phyloP scores from a whole-genome alignment of 2,797 vertebrate genomes.

The Trichosurus vulpecula region DNA sequence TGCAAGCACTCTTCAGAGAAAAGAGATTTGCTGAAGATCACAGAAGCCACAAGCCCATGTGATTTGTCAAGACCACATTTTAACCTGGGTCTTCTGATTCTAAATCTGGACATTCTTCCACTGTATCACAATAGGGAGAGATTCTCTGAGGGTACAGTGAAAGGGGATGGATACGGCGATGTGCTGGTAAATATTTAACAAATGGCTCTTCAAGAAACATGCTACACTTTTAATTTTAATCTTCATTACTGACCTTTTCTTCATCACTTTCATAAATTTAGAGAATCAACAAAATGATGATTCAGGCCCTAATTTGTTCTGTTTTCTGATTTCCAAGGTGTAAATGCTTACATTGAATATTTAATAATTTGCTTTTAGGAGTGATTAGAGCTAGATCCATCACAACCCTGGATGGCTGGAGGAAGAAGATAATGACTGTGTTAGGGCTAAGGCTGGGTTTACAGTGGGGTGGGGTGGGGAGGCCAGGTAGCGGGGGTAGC shows the following conservation, averaged over 20 bases:
- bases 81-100: background rate
- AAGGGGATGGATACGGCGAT: background rate
- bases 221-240: background rate
- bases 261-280: background rate
- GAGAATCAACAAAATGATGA: background rate
- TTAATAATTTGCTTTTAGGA: background rate
- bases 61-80: background rate
- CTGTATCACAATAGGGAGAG: background rate
- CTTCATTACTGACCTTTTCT: background rate
- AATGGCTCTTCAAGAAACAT: background rate
- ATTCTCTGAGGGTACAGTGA: background rate
- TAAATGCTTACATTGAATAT: background rate
- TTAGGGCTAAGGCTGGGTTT: background rate
- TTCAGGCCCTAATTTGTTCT: background rate
- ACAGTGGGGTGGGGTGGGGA: background rate
- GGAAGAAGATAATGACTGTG: background rate
- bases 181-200: background rate
- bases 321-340: background rate
- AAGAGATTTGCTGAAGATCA: background rate
- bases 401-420: background rate
- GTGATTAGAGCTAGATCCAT: background rate
- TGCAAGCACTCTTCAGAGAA: background rate
- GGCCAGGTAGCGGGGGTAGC: rapidly evolving
- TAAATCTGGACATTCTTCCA: background rate
- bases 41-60: background rate